Percentiles rank a stretch among this genome's conserved stretches.
Conservation (phyloP, 2,797 vertebrate species). For the Chaetophractus vellerosus region DNA sequence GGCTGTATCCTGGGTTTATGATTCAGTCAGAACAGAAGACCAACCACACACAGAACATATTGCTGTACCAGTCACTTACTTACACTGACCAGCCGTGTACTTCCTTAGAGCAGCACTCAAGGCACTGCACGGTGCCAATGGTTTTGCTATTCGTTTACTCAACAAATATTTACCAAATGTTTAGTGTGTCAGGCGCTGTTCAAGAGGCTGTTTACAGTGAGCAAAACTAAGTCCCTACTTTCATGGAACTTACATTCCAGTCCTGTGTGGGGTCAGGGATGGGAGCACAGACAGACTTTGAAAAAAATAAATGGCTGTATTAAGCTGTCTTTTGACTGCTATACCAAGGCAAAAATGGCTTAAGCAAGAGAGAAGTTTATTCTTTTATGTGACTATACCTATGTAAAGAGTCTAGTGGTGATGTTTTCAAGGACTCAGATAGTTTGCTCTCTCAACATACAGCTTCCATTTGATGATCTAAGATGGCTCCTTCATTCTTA, state of each 20-base stretch:
- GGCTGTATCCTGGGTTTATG: slow-evolving; percentile 27
- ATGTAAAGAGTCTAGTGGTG: slow-evolving; percentile 3
- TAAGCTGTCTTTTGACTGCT: neutral
- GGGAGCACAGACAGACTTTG: slow-evolving; percentile 1
- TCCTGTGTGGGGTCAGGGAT: neutral
- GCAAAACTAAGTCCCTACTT: neutral
- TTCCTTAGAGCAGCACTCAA: neutral
- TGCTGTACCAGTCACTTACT: neutral
- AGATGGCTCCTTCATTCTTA: neutral
- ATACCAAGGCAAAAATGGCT: slow-evolving; percentile 19
- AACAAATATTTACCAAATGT: slow-evolving; percentile 1
- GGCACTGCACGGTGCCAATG: neutral
- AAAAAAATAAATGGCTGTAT: neutral
- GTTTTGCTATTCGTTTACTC: slow-evolving; percentile 53
- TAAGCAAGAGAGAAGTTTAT: neutral
- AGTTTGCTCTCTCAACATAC: neutral
- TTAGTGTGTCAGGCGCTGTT: neutral
- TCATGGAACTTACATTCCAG: neutral
- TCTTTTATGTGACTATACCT: neutral
- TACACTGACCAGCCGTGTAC: neutral
- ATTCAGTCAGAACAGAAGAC: slow-evolving; percentile 61
- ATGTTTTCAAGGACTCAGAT: neutral
- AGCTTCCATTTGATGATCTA: neutral
- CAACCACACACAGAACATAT: neutral
- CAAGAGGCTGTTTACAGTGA: slow-evolving; percentile 40